phyloP scores from a whole-genome alignment of 2,888 invertebrate species.

The Mactromeris polynyma region DNA sequence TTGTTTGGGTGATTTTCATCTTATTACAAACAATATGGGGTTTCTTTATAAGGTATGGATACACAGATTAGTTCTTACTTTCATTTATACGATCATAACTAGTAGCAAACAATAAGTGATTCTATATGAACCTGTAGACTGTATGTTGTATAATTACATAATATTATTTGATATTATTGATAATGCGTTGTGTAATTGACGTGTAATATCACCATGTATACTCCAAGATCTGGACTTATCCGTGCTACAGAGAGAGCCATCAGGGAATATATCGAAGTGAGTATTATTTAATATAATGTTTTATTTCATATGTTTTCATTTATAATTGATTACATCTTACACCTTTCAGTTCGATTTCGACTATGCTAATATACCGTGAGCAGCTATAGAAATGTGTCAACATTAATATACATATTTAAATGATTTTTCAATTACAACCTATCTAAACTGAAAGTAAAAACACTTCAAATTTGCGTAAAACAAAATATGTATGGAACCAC shows the following conservation, averaged over 20 bases:
- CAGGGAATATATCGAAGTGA: slow-evolving; percentile 36
- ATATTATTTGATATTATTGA: not conserved
- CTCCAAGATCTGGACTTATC: slow-evolving; percentile 40
- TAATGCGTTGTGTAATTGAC: not conserved
- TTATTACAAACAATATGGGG: not conserved
- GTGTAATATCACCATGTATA: slow-evolving; percentile 7
- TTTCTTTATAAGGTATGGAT: not conserved
- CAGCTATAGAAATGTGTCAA: no score
- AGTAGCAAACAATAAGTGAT: not conserved
- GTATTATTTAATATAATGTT: no score
- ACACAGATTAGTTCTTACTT: not conserved
- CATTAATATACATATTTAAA: no score
- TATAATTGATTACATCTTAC: no score
- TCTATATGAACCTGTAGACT: not conserved
- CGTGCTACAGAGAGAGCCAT: slow-evolving; percentile 38
- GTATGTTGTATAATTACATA: not conserved
- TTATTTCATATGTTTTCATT: no score
- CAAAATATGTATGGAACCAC: no score
- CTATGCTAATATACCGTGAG: no score
- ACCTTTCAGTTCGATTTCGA: no score
- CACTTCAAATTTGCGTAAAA: no score
- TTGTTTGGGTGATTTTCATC: not conserved
- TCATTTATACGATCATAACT: not conserved
- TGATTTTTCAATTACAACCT: no score
- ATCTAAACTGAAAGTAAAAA: no score